Percentiles rank a stretch among this genome's conserved stretches.
These are phyloP conservation scores for Poecilia wingei DNA, from an alignment of 2,797 vertebrate genomes.

Conservation along the genomic window DNA sequence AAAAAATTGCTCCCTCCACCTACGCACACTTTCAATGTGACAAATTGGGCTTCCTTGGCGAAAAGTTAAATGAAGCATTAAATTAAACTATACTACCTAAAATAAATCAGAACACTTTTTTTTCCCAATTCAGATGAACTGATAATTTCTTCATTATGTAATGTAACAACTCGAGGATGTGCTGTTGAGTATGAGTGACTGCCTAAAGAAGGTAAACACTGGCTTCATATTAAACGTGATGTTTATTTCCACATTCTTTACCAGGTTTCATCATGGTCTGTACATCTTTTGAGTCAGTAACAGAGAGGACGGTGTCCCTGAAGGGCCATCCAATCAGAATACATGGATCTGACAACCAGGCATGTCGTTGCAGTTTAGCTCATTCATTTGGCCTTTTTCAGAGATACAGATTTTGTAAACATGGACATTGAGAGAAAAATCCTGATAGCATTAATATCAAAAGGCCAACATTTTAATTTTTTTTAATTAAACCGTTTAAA, in stretches of 20 bases:
- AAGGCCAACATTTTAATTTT: constrained; percentile 67
- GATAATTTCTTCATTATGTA: not conserved
- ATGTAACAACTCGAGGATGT: not conserved
- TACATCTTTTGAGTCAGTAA: constrained; percentile 77
- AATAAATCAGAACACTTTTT: not conserved
- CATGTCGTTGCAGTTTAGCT: constrained; percentile 55
- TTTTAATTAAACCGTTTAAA: constrained; percentile 49
- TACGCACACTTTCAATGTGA: not conserved
- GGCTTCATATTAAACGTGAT: constrained; percentile 66
- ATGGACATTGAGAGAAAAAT: constrained; percentile 75
- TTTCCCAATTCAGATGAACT: not conserved
- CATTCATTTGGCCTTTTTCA: constrained; percentile 78
- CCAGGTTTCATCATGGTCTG: constrained; percentile 70
- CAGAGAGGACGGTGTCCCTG: constrained; percentile 64
- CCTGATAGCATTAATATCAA: constrained; percentile 73
- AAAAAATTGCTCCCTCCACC: not conserved
- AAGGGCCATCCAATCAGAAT: constrained; percentile 56
- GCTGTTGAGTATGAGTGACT: not conserved
- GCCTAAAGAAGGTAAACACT: constrained; percentile 6
- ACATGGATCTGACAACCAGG: constrained; percentile 58
- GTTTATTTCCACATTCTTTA: constrained; percentile 84
- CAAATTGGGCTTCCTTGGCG: not conserved
- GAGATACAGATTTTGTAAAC: constrained; percentile 78
- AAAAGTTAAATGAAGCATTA: not conserved
- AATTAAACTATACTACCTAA: not conserved